A percentile compares a stretch with the other conserved stretches of the same genome.
Conservation (phyloP, 2,797 vertebrate species). For the Neosilurus hyrtlii region DNA sequence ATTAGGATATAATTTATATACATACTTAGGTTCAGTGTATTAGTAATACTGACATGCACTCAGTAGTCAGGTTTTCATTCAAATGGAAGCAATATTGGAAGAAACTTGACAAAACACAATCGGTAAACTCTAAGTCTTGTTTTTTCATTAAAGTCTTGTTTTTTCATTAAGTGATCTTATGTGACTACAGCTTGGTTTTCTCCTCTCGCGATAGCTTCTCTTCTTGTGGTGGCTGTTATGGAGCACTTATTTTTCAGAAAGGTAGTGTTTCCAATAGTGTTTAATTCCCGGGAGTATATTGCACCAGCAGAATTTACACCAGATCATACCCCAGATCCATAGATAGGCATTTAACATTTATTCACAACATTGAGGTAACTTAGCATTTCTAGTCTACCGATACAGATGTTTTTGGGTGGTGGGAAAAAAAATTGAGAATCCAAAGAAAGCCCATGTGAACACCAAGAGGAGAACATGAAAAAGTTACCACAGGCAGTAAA, state of each 20-base stretch:
- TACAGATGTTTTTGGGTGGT: background rate
- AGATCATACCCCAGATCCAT: background rate
- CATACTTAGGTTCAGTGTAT: background rate
- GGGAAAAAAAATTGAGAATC: background rate
- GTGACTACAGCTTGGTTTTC: too few relatives aligned
- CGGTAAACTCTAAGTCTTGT: too few relatives aligned
- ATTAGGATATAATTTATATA: background rate
- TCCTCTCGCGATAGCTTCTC: too few relatives aligned
- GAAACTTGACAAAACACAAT: too few relatives aligned
- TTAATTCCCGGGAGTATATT: background rate
- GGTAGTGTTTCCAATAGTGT: too few relatives aligned
- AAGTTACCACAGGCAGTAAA: background rate
- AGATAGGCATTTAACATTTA: background rate
- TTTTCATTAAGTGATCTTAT: too few relatives aligned
- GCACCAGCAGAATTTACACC: background rate
- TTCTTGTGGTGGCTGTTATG: too few relatives aligned
- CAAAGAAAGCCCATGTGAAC: background rate
- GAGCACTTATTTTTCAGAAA: too few relatives aligned
- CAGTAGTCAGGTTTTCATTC: background rate
- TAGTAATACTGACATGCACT: background rate
- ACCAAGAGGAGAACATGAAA: background rate
- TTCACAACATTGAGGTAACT: background rate
- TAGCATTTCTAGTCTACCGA: background rate
- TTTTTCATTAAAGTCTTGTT: too few relatives aligned
- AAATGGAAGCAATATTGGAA: too few relatives aligned